These are phyloP conservation scores for Tricholauxania praeusta DNA, from an alignment of 2,888 invertebrate genomes.

Conservation along the genomic window DNA sequence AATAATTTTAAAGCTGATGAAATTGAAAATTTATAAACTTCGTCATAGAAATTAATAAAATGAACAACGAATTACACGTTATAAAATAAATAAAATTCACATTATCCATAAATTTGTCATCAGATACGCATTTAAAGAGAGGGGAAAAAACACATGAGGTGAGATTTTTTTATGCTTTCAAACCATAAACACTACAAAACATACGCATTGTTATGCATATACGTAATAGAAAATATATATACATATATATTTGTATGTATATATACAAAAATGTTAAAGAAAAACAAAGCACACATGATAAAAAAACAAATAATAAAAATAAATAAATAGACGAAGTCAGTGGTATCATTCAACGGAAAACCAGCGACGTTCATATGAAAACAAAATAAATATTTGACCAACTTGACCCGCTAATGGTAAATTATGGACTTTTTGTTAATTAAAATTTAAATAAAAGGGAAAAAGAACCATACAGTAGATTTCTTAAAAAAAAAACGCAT, in stretches of 20 bases:
- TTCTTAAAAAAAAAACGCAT: neutral
- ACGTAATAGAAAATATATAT: neutral
- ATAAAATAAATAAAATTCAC: too few species aligned
- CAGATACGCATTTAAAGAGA: too few species aligned
- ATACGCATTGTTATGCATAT: neutral
- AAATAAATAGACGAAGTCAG: neutral
- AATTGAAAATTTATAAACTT: too few species aligned
- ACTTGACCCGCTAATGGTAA: neutral
- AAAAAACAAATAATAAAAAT: conserved; percentile 2
- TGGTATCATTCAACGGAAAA: neutral
- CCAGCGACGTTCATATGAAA: neutral
- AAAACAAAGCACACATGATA: conserved; percentile 2
- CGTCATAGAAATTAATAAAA: too few species aligned
- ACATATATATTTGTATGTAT: too few species aligned
- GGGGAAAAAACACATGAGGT: too few species aligned
- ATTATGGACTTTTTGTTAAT: neutral
- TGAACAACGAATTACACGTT: too few species aligned
- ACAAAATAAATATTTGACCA: conserved; percentile 14
- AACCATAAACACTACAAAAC: too few species aligned
- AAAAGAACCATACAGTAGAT: neutral
- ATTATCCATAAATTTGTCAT: too few species aligned
- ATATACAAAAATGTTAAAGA: neutral
- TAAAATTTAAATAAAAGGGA: conserved; percentile 1
- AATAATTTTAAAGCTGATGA: too few species aligned
- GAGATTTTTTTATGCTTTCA: too few species aligned